Conservation (phyloP, 2,797 vertebrate species). For the Cephalopachus bancanus region DNA sequence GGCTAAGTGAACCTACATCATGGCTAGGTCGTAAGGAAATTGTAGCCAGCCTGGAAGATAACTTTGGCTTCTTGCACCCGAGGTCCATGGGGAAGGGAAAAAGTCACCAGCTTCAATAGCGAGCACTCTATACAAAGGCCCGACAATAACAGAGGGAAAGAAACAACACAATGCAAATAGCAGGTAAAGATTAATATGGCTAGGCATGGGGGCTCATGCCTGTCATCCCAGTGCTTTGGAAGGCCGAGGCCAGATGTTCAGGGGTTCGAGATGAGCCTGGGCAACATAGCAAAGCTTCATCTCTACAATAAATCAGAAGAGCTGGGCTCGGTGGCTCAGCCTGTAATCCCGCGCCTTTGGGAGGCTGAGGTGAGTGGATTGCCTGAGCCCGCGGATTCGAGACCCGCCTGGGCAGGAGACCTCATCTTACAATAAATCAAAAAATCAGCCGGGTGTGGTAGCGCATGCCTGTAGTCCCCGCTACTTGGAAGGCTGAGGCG, state of each 20-base stretch:
- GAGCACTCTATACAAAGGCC: neutral
- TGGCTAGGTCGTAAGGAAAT: neutral
- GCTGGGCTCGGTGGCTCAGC: fast-evolving
- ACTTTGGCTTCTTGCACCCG: neutral
- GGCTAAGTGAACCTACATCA: neutral
- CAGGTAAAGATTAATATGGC: neutral
- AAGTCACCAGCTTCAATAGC: neutral
- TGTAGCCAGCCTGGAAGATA: neutral
- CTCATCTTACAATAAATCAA: too few species aligned
- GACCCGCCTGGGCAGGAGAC: too few species aligned
- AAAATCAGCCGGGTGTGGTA: too few species aligned
- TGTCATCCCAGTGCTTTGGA: neutral
- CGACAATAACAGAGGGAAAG: neutral
- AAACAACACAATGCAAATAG: neutral
- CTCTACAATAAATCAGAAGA: neutral
- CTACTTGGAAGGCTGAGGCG: too few species aligned
- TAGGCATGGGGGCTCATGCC: fast-evolving
- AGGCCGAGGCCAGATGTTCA: neutral
- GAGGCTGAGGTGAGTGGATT: too few species aligned
- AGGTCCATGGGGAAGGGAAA: neutral
- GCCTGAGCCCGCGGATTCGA: too few species aligned
- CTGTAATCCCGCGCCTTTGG: too few species aligned
- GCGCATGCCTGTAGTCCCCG: too few species aligned
- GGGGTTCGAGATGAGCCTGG: neutral
- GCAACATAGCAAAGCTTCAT: neutral